These are phyloP conservation scores for Xyrauchen texanus DNA, from an alignment of 2,113 vertebrate genomes.

Conservation along the genomic window DNA sequence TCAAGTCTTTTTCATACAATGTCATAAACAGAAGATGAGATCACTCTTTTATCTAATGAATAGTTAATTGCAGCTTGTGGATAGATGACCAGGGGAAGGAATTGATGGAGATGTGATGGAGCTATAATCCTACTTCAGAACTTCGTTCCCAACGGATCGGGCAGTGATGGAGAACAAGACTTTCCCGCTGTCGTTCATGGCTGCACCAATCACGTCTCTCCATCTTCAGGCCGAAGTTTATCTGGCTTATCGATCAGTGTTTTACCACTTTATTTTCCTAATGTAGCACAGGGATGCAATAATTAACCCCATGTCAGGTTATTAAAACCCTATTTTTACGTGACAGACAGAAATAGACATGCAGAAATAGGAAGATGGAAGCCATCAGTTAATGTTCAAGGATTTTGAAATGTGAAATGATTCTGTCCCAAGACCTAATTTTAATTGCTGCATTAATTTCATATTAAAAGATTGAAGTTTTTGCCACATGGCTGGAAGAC, in stretches of 20 bases:
- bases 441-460: constrained; percentile 29
- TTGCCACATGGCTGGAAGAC: constrained; percentile 12
- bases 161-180: constrained; percentile 70
- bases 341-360: constrained; percentile 78
- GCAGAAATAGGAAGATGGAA: constrained; percentile 72
- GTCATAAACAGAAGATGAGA: constrained; percentile 43
- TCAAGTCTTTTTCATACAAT: not conserved
- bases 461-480: constrained; percentile 20
- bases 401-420: constrained; percentile 30
- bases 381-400: constrained; percentile 60
- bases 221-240: constrained; percentile 63
- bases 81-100: constrained; percentile 67
- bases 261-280: constrained; percentile 75
- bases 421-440: constrained; percentile 25
- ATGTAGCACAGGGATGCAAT: constrained; percentile 69
- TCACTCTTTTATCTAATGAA: constrained; percentile 61
- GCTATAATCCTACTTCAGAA: not conserved
- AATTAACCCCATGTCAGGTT: constrained; percentile 72
- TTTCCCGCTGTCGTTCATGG: constrained; percentile 50
- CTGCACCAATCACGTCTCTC: constrained; percentile 59
- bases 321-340: constrained; percentile 80
- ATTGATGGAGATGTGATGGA: constrained; percentile 55
- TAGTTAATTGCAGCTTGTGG: constrained; percentile 63
- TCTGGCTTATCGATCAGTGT: constrained; percentile 73
- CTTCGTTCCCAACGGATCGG: constrained; percentile 55